Evolutionary conservation across 1,140 invertebrate genomes (phyloP).

Genomic region (Cryptotermes secundus): DNA sequence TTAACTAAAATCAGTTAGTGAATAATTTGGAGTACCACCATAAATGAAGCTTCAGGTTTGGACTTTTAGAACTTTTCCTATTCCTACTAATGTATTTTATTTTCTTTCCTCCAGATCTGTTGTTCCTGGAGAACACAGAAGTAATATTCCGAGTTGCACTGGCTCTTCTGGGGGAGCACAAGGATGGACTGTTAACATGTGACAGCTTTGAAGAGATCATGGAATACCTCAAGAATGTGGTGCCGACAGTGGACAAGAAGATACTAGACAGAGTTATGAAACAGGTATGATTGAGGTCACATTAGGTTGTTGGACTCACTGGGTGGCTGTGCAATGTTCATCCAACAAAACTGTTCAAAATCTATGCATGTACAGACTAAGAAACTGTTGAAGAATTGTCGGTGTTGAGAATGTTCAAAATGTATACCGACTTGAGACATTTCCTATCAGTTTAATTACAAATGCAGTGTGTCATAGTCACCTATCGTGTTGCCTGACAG

Average conservation of each 20-base stretch:
- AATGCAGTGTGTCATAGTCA: no score
- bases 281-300: slow-evolving; percentile 57
- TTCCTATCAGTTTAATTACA: not conserved
- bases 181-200: slow-evolving; percentile 78
- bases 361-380: no score
- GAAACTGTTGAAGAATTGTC: no score
- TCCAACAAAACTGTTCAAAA: no score
- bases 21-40: no score
- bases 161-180: slow-evolving; percentile 79
- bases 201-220: slow-evolving; percentile 91
- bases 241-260: slow-evolving; percentile 60
- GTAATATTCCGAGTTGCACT: slow-evolving; percentile 88
- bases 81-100: not conserved
- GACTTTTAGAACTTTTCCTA: not conserved
- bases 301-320: no score
- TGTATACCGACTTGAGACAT: no score
- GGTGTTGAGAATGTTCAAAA: no score
- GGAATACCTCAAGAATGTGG: slow-evolving; percentile 80
- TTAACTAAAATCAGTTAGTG: no score
- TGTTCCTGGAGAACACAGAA: slow-evolving; percentile 87
- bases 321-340: no score
- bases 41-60: no score
- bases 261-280: slow-evolving; percentile 71
- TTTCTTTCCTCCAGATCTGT: slow-evolving; percentile 67
- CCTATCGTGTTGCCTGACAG: not conserved